Evolutionary conservation across 2,888 invertebrate species (phyloP), one percentile per base, ranked within the genome.

Genomic region (Catocala fraxini): DNA sequence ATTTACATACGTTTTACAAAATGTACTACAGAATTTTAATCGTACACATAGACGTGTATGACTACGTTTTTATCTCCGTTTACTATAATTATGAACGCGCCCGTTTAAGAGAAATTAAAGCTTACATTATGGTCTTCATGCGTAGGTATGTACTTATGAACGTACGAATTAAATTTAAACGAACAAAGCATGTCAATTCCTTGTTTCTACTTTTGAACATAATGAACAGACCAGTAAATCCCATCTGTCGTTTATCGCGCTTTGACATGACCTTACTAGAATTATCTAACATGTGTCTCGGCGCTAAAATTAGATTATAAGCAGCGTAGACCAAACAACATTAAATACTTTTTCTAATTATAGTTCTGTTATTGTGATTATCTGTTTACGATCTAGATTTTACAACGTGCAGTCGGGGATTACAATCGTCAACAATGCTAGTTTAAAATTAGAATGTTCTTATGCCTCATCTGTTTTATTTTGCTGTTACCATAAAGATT

Each of bases 311-410:
- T 82, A 82, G 79, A 74, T 68, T 60, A 71, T 63, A 71, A 75
- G 33, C 73, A 70, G 71, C 71, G 71, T 52, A 70, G 73, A 73
- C 70, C 71, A 73, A 80, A 77, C 71, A 77, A 56, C 57, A 68
- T 65, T 73, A 71, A 73, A 70, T 70, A 74, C 49, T 72, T 73
- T 73, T 64, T 81, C 83, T 84, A 83, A 79, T 80, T 80, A 80
- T 83, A 84, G 79, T 39, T 62, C 60, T 69, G 68, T 74, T 77
- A 74, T 79, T 75, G 69, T 71, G 59, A 75, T 82, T 63, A 71
- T 70, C 60, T 64, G 71, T 80, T 81, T 75, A 81, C 69, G 72
- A 77, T 68, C 64, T 60, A 57, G 60, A 57, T 56, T 67, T 70
- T 75, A 79, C 74, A 73, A 66, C 77, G 34, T 76, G 73, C 51